phyloP scores from a whole-genome alignment of 1,140 invertebrate species.

The Dendrolimus kikuchii region DNA sequence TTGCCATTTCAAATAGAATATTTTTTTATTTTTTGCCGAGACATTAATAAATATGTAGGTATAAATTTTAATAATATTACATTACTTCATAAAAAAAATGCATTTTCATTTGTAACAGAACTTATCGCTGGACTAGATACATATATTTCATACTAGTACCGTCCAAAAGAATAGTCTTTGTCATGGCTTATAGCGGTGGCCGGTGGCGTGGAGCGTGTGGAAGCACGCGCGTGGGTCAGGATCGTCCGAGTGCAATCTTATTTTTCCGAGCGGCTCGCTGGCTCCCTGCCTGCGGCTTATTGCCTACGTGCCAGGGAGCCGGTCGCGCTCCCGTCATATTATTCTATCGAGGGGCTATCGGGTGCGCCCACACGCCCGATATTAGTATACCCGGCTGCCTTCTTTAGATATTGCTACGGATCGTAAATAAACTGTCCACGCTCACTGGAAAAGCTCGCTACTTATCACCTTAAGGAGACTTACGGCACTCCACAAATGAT shows the following conservation, averaged over 20 bases:
- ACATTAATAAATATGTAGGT: too few species aligned
- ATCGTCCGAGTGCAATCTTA: constrained; percentile 53
- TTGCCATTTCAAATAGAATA: too few species aligned
- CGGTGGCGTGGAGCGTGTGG: constrained; percentile 13
- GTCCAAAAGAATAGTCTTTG: too few species aligned
- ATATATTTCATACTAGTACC: too few species aligned
- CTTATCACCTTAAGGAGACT: constrained; percentile 41
- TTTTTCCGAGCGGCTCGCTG: constrained; percentile 52
- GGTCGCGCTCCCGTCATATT: constrained; percentile 57
- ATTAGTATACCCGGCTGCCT: constrained; percentile 62
- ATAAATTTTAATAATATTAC: too few species aligned
- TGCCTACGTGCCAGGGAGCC: constrained; percentile 60
- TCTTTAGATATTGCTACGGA: constrained; percentile 56
- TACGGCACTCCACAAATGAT: constrained; percentile 8
- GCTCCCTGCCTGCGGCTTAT: constrained; percentile 58
- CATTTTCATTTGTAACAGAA: too few species aligned
- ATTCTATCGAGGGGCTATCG: constrained; percentile 66
- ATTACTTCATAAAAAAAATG: too few species aligned
- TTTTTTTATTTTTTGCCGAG: too few species aligned
- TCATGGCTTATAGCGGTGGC: background rate
- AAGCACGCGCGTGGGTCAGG: constrained; percentile 23
- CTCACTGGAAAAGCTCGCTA: constrained; percentile 21
- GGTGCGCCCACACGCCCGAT: constrained; percentile 48
- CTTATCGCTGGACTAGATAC: too few species aligned
- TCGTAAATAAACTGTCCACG: constrained; percentile 61